Evolutionary conservation across 2,888 invertebrate species (phyloP).

Genomic region (Cetonia aurata): DNA sequence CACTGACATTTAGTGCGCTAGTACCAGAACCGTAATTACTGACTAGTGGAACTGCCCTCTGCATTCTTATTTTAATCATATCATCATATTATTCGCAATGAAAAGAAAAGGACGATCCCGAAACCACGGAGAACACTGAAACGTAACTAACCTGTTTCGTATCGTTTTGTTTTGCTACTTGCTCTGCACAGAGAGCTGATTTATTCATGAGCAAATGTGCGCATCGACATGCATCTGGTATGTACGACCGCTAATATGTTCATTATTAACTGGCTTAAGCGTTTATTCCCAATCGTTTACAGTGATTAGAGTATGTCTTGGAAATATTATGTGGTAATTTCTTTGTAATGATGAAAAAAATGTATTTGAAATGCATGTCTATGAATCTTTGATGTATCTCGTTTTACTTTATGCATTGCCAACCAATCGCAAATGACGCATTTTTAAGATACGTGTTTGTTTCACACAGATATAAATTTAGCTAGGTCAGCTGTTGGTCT

Average conservation of each 20-base stretch:
- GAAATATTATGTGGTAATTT: neutral
- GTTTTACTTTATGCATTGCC: no score
- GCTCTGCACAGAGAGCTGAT: slow-evolving; percentile 2
- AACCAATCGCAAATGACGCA: no score
- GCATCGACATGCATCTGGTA: slow-evolving; percentile 22
- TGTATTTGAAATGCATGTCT: no score
- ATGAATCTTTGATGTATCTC: no score
- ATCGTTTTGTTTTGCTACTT: slow-evolving; percentile 23
- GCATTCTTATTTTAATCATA: slow-evolving; percentile 18
- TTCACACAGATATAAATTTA: neutral
- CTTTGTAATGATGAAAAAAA: slow-evolving; percentile 2
- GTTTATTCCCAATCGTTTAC: neutral
- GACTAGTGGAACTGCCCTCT: slow-evolving; percentile 10
- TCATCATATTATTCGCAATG: slow-evolving; percentile 5
- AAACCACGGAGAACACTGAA: slow-evolving; percentile 5
- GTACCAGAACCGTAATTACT: slow-evolving; percentile 13
- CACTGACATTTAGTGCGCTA: slow-evolving; percentile 16
- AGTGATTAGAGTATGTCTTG: neutral
- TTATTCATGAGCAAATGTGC: slow-evolving; percentile 15
- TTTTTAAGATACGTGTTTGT: no score
- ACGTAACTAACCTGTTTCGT: slow-evolving; percentile 17
- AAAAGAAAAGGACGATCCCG: slow-evolving; percentile 10
- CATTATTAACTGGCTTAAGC: neutral
- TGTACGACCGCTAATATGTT: slow-evolving; percentile 13
- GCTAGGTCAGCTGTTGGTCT: slow-evolving; percentile 35